Evolutionary conservation across 2,888 invertebrate species (phyloP), one percentile per base, ranked within the genome.

Genomic region (Himalopsyche kuldschensis): DNA sequence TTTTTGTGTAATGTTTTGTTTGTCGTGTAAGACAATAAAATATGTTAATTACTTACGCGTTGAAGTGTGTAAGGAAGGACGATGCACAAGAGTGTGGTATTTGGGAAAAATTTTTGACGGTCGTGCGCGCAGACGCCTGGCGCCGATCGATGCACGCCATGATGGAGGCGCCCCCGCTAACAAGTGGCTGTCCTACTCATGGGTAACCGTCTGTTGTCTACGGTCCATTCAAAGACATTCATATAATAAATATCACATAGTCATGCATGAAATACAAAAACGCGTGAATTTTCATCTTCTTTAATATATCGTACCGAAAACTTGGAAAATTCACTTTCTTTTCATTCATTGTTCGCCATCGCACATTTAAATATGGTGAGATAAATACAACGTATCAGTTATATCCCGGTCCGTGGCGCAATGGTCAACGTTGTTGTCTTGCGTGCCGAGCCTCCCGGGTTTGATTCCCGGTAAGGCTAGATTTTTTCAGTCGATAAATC

Each of bases 121-220:
- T 1, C 32, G 63, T 41, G 10, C 41, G 35, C 55, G 77, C 77
- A 78, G 11, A 77, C 48, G 77, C 82, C n/a, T 0, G 46, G 78
- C 55, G 63, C 78, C 46, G 48, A 82, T 82, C 82, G 82, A 82
- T 82, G 78, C 17, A 20, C 69, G 78, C 82, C 82, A 82, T 82
- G 46, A 78, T 78, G 35, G 11, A 15, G 20, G 30, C 30, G 20
- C 82, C 15, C n/a, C 69, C 78, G 69, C 82, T 47, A 76, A 82
- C 82, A 82, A 82, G 82, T 82, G 82, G 82, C 63, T 78, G 78
- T 27, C 15, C 31, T n/a, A 20, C 32, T 24, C 20, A 55, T 55
- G 35, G 32, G 35, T n/a, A 6, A 17, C 1, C 35, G 32, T 24
- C 30, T 31, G 31, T 76, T 32, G 32, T 30, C n/a, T 11, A 69